Percentiles rank a stretch among this genome's conserved stretches.
Evolutionary conservation across 2,113 vertebrate genomes (phyloP).

Genomic region (Muntiacus reevesi): DNA sequence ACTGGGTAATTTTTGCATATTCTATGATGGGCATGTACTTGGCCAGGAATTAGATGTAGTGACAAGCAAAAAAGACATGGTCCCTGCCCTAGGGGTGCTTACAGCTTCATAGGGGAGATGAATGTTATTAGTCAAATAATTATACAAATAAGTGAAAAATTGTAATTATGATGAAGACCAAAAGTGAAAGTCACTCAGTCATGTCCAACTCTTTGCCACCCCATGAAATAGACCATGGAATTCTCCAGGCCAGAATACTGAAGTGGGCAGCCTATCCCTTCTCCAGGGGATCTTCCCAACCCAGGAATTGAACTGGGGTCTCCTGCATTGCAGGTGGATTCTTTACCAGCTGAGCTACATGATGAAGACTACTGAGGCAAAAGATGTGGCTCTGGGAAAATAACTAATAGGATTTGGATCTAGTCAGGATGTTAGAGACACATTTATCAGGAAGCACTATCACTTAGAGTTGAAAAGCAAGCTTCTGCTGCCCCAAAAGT

Average conservation of each 20-base stretch:
- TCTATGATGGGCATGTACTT: background rate
- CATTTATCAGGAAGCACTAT: background rate
- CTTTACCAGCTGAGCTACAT: background rate
- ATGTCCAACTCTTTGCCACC: background rate
- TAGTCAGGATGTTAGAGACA: background rate
- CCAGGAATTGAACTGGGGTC: background rate
- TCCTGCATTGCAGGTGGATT: background rate
- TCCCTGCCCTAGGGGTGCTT: rapidly evolving
- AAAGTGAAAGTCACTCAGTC: background rate
- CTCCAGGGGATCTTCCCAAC: rapidly evolving
- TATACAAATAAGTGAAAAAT: background rate
- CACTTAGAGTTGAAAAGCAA: background rate
- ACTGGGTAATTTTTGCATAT: background rate
- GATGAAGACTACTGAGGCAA: background rate
- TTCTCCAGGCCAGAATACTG: background rate
- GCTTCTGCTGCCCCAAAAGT: background rate
- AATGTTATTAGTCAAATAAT: background rate
- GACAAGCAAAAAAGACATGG: background rate
- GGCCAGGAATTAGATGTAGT: background rate
- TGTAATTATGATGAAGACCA: background rate
- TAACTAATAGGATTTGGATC: background rate
- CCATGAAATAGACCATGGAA: background rate
- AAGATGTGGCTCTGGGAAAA: background rate
- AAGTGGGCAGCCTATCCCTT: background rate
- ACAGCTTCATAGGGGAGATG: background rate